Evolutionary conservation across 2,797 vertebrate genomes (phyloP).

Genomic region (Gymnothorax reevesii): DNA sequence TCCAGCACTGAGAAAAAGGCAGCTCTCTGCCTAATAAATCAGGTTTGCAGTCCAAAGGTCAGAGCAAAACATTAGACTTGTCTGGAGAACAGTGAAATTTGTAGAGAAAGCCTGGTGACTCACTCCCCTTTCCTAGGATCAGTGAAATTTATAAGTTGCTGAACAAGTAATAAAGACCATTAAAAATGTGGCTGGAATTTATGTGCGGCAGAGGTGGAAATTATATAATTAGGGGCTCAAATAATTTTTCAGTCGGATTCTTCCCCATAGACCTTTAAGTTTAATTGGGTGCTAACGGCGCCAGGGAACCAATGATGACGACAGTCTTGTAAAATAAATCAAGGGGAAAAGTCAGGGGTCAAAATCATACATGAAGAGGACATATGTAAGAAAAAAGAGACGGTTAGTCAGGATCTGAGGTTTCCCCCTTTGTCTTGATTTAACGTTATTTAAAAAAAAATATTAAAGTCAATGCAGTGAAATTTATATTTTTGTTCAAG

Average conservation of each 20-base stretch:
- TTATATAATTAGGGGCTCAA: slow-evolving; percentile 61
- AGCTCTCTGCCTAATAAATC: slow-evolving; percentile 53
- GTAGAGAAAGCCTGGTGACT: slow-evolving; percentile 43
- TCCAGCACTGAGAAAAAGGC: slow-evolving; percentile 34
- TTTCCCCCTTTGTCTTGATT: background rate
- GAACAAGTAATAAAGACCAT: slow-evolving; percentile 61
- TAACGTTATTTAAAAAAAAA: background rate
- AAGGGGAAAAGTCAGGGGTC: slow-evolving; percentile 57
- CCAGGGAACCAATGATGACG: slow-evolving; percentile 58
- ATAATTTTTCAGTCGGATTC: slow-evolving; percentile 57
- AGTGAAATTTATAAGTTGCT: slow-evolving; percentile 53
- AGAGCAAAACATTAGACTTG: slow-evolving; percentile 48
- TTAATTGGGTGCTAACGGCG: slow-evolving; percentile 66
- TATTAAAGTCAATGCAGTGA: background rate
- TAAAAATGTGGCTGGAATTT: slow-evolving; percentile 50
- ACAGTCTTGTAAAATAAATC: slow-evolving; percentile 61
- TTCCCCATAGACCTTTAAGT: slow-evolving; percentile 63
- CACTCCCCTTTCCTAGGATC: slow-evolving; percentile 50
- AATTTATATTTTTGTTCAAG: background rate
- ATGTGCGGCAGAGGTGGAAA: slow-evolving; percentile 59
- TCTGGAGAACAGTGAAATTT: slow-evolving; percentile 42
- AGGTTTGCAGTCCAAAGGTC: slow-evolving; percentile 53
- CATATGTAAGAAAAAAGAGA: slow-evolving; percentile 53
- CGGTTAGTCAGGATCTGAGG: slow-evolving; percentile 35
- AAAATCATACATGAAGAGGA: slow-evolving; percentile 57